Percentiles rank a stretch among this genome's conserved stretches.
These are phyloP conservation scores for Melanotaenia boesemani DNA, from an alignment of 2,797 vertebrate genomes.

Conservation along the genomic window DNA sequence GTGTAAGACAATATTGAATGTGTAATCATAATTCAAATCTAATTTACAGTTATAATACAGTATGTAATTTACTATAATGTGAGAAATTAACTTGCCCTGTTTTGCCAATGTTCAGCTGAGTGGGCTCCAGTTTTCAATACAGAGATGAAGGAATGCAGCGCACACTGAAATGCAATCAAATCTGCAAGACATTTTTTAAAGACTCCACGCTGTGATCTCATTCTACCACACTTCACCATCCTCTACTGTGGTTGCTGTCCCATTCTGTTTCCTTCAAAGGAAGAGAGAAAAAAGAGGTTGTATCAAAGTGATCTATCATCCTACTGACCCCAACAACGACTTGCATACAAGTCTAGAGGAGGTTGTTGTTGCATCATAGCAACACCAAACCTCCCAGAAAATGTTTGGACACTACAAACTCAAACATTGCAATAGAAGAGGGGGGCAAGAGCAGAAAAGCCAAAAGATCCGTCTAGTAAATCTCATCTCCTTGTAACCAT, in stretches of 20 bases:
- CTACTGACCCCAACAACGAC: slow-evolving; percentile 50
- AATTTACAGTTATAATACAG: neutral
- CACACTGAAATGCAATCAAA: slow-evolving; percentile 78
- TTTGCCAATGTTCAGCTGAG: slow-evolving; percentile 57
- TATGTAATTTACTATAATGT: slow-evolving; percentile 19
- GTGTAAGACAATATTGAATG: neutral
- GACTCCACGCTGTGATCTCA: slow-evolving; percentile 72
- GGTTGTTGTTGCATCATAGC: slow-evolving; percentile 57
- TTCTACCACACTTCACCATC: slow-evolving; percentile 62
- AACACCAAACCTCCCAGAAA: slow-evolving; percentile 56
- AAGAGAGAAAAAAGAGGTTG: slow-evolving; percentile 27
- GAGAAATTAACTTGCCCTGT: slow-evolving; percentile 18
- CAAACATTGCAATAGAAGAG: slow-evolving; percentile 48
- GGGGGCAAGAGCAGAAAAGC: slow-evolving; percentile 22
- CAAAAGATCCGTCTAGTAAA: slow-evolving; percentile 66
- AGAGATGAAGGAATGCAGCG: slow-evolving; percentile 57
- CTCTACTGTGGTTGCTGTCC: slow-evolving; percentile 60
- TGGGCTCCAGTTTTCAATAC: slow-evolving; percentile 37
- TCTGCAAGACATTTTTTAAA: slow-evolving; percentile 66
- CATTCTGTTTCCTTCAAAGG: slow-evolving; percentile 56
- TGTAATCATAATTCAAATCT: slow-evolving; percentile 16
- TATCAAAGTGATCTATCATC: slow-evolving; percentile 61
- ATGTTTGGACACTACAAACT: slow-evolving; percentile 52
- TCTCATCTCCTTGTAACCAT: slow-evolving; percentile 55
- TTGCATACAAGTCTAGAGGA: slow-evolving; percentile 48